Evolutionary conservation across 92 coral and sea anemone genomes (phyloP), one percentile per base, ranked within the genome.

Genomic region (Blastomussa wellsi): DNA sequence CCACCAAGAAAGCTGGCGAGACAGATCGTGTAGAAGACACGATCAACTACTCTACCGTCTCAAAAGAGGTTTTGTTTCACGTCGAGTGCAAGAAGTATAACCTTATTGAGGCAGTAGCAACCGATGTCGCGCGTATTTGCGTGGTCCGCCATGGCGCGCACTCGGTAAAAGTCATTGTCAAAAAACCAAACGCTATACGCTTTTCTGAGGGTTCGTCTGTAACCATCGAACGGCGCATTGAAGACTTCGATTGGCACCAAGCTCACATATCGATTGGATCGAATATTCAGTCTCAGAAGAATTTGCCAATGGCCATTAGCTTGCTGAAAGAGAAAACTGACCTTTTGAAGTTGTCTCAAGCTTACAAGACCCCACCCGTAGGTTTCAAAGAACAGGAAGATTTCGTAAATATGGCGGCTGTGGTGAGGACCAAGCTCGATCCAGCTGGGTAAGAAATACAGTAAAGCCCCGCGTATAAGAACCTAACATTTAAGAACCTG

Each of bases 81-180:
- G 93, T 93, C 41, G 92, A 93, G 62, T 85, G 85, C 74, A 93
- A 82, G 79, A 88, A 82, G 86, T 90, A 90, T 79, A 88, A 88
- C 55, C 89, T 90, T 22, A 88, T 93, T 35, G 95, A 93, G 85
- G 74, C 95, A 11, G 90, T 93, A 12, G 95, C 95, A 16, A 83
- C 93, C 17, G 95, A 93, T 44, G 90, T 93, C 14, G 95, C 93
- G 20, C 92, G 95, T 32, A 87, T 93, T 69, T 93, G 93, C 37
- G 95, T 93, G 22, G 86, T 78, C 10, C 66, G 89, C 2, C 90
- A 92, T 51, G 79, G 84, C 0, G 87, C 72, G 12, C 92, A 77
- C 4, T 88, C 87, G 81, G 95, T 88, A 4, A 78, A 72, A 86
- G 92, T 93, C 60, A 84, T n/a, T 2, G 95, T 93, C 0, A 37